Evolutionary conservation across 1,140 invertebrate genomes (phyloP), one percentile per base, ranked within the genome.

Genomic region (Drosophila rhopaloa): DNA sequence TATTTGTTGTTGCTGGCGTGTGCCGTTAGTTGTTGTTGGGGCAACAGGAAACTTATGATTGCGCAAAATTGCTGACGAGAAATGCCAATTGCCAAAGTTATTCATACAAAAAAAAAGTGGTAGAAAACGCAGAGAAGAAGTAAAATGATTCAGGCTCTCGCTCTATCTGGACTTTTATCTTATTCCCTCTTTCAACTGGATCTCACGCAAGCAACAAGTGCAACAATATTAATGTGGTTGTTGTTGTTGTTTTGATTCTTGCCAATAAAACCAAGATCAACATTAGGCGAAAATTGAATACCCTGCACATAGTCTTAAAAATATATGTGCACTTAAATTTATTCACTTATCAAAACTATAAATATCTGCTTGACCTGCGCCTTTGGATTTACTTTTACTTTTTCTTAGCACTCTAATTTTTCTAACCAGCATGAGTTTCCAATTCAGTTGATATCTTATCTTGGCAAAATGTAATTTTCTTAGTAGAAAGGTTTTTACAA

Each of bases 31-130:
- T 76, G 62, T 44, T 63, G 74, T 76, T 66, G 83, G 58, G 62
- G 75, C 79, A 82, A 88, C 84, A 86, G 82, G 82, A 88, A 88
- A 80, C 63, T 88, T 88, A 74, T 86, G 83, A 86, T 86, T 86
- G 83, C 79, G 44, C 61, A 86, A 85, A 63, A 88, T 88, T 82
- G 79, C 80, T 83, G 51, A 43, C 74, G 71, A 61, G 61, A 85
- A 68, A 85, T 78, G 63, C 81, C 81, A 81, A 86, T 88, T 88
- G 84, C 71, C 76, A 77, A 88, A 82, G 83, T 73, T 81, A 82
- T 79, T 73, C 55, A 16, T 8, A 53, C 24, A 70, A 32, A 32
- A 71, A 48, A 48, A 71, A 40, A 66, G 60, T 43, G 44, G 63
- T 63, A 32, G 38, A 63, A 63, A 61, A 43, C 19, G 13, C n/a